phyloP scores from a whole-genome alignment of 2,888 invertebrate genomes.

The Drosophila infuscata region DNA sequence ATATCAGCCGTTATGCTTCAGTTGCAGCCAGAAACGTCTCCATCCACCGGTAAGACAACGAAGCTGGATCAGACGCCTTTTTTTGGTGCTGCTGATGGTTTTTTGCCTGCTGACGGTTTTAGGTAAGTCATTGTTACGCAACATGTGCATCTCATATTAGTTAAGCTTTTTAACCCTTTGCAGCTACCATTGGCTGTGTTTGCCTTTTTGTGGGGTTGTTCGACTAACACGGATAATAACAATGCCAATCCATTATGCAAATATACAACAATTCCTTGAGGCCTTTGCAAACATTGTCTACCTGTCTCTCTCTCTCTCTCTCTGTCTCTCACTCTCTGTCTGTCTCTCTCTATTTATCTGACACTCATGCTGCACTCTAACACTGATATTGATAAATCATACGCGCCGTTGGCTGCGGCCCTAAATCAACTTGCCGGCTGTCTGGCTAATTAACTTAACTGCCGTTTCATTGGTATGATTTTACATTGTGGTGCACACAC shows the following conservation, averaged over 20 bases:
- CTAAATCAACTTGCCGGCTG: constrained; percentile 61
- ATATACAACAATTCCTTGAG: constrained; percentile 46
- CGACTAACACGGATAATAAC: not conserved
- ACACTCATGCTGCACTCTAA: not conserved
- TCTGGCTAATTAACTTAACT: constrained; percentile 64
- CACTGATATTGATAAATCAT: constrained; percentile 58
- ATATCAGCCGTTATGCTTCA: constrained; percentile 19
- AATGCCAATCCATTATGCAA: constrained; percentile 57
- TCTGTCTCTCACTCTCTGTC: not conserved
- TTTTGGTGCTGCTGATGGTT: not conserved
- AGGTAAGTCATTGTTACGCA: constrained; percentile 22
- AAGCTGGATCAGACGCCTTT: not conserved
- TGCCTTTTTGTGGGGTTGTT: not conserved
- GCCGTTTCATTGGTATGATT: constrained; percentile 31
- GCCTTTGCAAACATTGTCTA: constrained; percentile 25
- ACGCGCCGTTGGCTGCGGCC: constrained; percentile 67
- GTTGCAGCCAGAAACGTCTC: constrained; percentile 7
- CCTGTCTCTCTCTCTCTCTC: not conserved
- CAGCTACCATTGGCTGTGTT: not conserved
- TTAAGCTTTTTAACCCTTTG: not conserved
- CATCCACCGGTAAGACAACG: too few species aligned
- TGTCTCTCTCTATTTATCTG: not conserved
- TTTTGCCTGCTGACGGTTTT: not conserved
- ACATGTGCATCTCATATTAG: too few species aligned
- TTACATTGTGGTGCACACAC: constrained; percentile 18